Evolutionary conservation across 2,113 vertebrate species (phyloP).

Genomic region (Platysteira castanea): DNA sequence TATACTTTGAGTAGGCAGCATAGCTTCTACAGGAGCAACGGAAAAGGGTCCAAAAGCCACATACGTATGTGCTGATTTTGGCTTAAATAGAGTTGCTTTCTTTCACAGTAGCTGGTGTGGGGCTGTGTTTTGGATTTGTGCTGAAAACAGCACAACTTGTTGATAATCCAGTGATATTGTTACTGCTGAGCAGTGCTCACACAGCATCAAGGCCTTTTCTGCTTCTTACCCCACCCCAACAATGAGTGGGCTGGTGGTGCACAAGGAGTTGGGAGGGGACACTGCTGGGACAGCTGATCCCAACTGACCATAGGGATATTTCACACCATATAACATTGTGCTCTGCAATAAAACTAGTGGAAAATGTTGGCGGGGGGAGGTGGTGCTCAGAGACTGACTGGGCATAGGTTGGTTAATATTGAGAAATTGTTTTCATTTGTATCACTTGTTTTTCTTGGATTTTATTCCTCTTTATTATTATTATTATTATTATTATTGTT

Average conservation of each 20-base stretch:
- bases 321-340: background rate
- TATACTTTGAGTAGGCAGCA: background rate
- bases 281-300: background rate
- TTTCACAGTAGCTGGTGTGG: background rate
- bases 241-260: background rate
- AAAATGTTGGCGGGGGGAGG: background rate
- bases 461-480: background rate
- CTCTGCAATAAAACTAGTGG: background rate
- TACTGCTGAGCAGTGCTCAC: background rate
- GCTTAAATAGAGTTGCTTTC: background rate
- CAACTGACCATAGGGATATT: background rate
- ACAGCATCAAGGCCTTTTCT: background rate
- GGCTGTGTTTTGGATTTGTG: background rate
- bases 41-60: background rate
- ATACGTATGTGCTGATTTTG: background rate
- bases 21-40: background rate
- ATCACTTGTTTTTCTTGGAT: background rate
- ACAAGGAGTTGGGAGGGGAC: background rate
- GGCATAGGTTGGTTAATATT: background rate
- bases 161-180: background rate
- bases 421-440: background rate
- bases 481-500: background rate
- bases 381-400: background rate
- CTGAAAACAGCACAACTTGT: background rate
- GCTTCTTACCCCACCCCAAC: background rate